Base-by-base conservation (phyloP, 2,888 invertebrate genomes). In the Cephalotes varians region DNA sequence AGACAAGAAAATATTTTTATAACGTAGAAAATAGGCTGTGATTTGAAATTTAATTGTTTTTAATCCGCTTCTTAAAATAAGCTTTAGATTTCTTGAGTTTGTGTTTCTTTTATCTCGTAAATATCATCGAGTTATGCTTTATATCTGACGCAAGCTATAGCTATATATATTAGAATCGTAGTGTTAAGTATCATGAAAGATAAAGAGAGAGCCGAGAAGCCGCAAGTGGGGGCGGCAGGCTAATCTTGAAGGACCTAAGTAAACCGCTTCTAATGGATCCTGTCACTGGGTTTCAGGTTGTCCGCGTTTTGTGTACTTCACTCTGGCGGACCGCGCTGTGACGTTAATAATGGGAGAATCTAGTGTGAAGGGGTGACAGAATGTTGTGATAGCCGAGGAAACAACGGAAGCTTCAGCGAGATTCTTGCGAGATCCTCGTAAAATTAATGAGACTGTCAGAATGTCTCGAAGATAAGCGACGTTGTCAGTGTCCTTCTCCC, bases 191-290 rank as follows among this genome's bases (percentile, higher is more conserved):
- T 37, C 58, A 47, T 15, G 62, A 37, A 73, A 79, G 88, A 88
- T 84, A 88, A 87, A 86, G 87, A 80, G 79, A 72, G 85, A 80
- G 56, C 37, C 49, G 79, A 65, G 71, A 47, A 65, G 76, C 67
- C 76, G 74, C 54, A 64, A 86, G 76, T 58, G 69, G 76, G 82
- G 86, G 80, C 79, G 83, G 83, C 49, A 49, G 82, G 86, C 88
- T 92, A 92, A 92, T 92, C 92, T 90, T 87, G 82, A 84, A 90
- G 88, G 90, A 89, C 91, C 91, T 91, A 90, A 92, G 93, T 92
- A 92, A 93, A 92, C 93, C 90, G 89, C 90, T 90, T 91, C 92
- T 93, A 93, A 93, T 93, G 92, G 92, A 93, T 90, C 90, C 92
- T 91, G 92, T 92, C 93, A 90, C 84, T 86, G 87, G 89, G 88